Evolutionary conservation across 2,113 vertebrate species (phyloP).

Genomic region (Gila orcuttii): DNA sequence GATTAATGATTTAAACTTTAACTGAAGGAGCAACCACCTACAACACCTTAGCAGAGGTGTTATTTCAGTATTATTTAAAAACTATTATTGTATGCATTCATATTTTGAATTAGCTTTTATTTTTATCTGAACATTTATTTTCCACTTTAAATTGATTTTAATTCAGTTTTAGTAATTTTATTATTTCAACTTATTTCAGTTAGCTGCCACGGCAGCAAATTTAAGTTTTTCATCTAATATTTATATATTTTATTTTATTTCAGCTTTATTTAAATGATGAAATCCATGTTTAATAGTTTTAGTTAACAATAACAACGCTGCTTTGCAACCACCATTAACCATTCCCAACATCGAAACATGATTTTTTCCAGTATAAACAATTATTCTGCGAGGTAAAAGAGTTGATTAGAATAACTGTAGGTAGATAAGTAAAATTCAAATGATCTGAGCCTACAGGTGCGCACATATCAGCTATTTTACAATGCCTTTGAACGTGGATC

Average conservation of each 20-base stretch:
- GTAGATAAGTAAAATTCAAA: neutral
- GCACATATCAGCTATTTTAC: neutral
- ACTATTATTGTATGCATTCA: neutral
- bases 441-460: neutral
- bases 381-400: neutral
- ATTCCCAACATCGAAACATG: neutral
- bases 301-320: neutral
- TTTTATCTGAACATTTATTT: neutral
- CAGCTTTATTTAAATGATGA: neutral
- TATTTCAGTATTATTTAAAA: neutral
- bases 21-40: neutral
- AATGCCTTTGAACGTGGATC: neutral
- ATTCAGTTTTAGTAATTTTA: neutral
- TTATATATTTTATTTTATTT: neutral
- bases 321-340: neutral
- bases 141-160: neutral
- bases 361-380: neutral
- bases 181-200: neutral
- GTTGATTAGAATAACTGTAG: neutral
- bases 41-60: neutral
- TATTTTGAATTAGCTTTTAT: neutral
- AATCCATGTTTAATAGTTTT: neutral
- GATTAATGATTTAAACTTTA: neutral
- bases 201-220: neutral
- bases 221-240: neutral